Conservation (phyloP, 2,113 vertebrate species). For the Aix galericulata region DNA sequence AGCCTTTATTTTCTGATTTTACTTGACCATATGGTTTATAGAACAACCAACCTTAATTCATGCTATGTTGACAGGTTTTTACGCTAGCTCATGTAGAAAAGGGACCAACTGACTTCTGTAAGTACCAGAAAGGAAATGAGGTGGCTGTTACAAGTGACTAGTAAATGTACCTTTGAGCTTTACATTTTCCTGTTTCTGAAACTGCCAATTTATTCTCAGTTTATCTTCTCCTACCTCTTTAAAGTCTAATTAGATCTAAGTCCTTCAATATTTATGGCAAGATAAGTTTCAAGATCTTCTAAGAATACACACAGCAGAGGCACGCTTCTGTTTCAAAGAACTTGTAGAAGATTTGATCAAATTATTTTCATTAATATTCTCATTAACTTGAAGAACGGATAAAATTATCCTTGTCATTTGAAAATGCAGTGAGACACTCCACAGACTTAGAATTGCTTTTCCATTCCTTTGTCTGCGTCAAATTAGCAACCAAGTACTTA, state of each 20-base stretch:
- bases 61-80: not conserved
- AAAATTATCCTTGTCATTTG: not conserved
- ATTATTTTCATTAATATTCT: not conserved
- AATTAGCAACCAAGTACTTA: not conserved
- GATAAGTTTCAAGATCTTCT: not conserved
- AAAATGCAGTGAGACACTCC: not conserved
- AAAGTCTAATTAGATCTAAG: not conserved
- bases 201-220: not conserved
- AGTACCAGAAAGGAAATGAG: not conserved
- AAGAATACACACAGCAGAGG: not conserved
- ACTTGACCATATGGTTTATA: not conserved
- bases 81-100: not conserved
- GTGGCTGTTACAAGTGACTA: not conserved
- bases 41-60: not conserved
- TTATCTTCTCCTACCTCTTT: not conserved
- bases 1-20: not conserved
- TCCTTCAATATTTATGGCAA: not conserved
- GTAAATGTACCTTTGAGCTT: not conserved
- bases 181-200: not conserved
- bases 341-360: not conserved
- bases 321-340: not conserved
- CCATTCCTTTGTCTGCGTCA: not conserved
- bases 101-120: not conserved
- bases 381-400: not conserved
- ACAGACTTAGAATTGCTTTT: not conserved